Evolutionary conservation across 2,113 vertebrate genomes (phyloP).

Genomic region (Chloebia gouldiae): DNA sequence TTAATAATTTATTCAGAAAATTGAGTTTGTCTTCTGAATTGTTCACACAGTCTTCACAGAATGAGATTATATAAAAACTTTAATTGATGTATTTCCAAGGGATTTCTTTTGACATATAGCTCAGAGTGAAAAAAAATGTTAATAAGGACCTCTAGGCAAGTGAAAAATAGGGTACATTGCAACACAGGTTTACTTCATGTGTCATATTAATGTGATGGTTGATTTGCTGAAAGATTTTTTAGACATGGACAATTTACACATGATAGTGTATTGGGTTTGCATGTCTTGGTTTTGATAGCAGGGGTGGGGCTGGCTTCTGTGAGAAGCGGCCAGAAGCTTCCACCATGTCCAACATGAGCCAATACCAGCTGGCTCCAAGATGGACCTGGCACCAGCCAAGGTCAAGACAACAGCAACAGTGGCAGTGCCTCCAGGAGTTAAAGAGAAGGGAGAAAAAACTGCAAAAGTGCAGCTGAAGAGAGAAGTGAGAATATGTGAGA

Average conservation of each 20-base stretch:
- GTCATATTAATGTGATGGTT: background rate
- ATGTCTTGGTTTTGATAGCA: accelerated
- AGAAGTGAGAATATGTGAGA: background rate
- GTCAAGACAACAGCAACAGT: background rate
- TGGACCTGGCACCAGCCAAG: background rate
- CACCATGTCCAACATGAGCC: accelerated
- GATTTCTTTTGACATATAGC: background rate
- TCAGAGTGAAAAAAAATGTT: background rate
- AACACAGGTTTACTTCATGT: background rate
- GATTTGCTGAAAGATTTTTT: background rate
- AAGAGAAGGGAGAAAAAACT: background rate
- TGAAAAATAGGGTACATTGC: background rate
- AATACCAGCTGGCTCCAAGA: background rate
- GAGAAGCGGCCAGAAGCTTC: background rate
- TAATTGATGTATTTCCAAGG: background rate
- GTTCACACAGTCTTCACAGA: background rate
- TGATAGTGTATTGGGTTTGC: background rate
- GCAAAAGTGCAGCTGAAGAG: background rate
- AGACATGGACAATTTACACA: background rate
- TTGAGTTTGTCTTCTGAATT: background rate
- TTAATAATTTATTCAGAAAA: background rate
- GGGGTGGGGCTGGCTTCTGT: background rate
- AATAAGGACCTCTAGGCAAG: background rate
- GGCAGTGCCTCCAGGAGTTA: accelerated
- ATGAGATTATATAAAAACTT: background rate